A percentile compares a stretch with the other conserved stretches of the same genome.
phyloP scores from a whole-genome alignment of 2,888 invertebrate species.

The Sympetrum striolatum region DNA sequence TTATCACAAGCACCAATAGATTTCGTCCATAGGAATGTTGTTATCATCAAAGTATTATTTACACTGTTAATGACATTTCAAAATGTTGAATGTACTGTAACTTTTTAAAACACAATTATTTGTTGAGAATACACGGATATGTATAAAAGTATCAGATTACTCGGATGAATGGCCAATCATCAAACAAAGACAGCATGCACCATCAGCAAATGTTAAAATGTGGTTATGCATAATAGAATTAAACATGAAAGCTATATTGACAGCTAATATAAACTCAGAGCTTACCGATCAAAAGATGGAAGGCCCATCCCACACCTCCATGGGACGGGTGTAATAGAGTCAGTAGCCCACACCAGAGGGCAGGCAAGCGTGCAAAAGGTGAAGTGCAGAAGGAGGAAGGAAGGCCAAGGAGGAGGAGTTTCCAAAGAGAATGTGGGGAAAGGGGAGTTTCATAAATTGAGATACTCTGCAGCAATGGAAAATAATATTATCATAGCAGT shows the following conservation, averaged over 20 bases:
- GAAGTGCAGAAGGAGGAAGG: neutral
- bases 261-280: neutral
- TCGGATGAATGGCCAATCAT: too few species aligned
- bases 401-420: neutral
- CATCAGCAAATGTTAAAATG: neutral
- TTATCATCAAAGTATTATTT: too few species aligned
- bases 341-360: neutral
- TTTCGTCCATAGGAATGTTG: too few species aligned
- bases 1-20: too few species aligned
- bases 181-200: neutral
- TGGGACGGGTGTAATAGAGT: neutral
- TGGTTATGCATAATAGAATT: neutral
- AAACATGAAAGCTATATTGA: neutral
- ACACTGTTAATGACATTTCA: too few species aligned
- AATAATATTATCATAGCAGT: too few species aligned
- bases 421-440: neutral
- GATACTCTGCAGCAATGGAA: neutral
- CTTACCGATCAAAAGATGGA: constrained; percentile 28
- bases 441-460: neutral
- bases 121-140: too few species aligned
- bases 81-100: too few species aligned
- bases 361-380: constrained; percentile 2
- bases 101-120: too few species aligned
- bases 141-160: too few species aligned
- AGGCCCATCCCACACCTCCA: constrained; percentile 22